Evolutionary conservation across 2,888 invertebrate species (phyloP).

Genomic region (Notodonta ziczac): DNA sequence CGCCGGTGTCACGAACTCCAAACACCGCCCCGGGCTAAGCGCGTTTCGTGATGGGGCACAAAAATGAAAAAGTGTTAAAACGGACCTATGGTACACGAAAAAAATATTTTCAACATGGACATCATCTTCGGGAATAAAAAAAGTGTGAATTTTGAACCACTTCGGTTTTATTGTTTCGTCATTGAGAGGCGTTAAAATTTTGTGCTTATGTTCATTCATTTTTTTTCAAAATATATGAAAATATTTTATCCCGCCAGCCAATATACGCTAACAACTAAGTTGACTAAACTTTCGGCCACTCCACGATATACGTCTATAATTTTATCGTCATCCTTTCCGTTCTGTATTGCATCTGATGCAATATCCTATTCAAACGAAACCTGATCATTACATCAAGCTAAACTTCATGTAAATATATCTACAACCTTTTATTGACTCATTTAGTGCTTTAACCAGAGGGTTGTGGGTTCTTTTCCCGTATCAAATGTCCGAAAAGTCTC

Average conservation of each 20-base stretch:
- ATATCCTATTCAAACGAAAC: conserved; percentile 38
- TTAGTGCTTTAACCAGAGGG: conserved; percentile 56
- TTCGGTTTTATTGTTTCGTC: conserved; percentile 13
- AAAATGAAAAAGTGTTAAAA: conserved; percentile 59
- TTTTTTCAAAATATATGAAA: background rate
- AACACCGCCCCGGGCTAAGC: conserved; percentile 65
- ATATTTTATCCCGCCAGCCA: no score
- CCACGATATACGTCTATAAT: background rate
- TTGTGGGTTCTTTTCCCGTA: conserved; percentile 60
- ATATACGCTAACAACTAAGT: no score
- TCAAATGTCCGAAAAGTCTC: conserved; percentile 61
- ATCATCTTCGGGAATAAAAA: conserved; percentile 34
- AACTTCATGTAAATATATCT: conserved; percentile 39
- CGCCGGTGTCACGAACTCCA: conserved; percentile 79
- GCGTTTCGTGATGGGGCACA: conserved; percentile 46
- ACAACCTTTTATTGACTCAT: conserved; percentile 57
- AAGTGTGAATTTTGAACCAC: conserved; percentile 24
- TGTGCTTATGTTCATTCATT: background rate
- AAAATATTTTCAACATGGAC: conserved; percentile 32
- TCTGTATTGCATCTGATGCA: conserved; percentile 1
- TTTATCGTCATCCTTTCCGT: background rate
- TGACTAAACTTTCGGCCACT: background rate
- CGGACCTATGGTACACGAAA: conserved; percentile 36
- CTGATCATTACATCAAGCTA: conserved; percentile 35
- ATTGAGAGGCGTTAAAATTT: conserved; percentile 11